A percentile compares a stretch with the other conserved stretches of the same genome.
Conservation (phyloP, 2,113 vertebrate species). For the Jacana jacana region DNA sequence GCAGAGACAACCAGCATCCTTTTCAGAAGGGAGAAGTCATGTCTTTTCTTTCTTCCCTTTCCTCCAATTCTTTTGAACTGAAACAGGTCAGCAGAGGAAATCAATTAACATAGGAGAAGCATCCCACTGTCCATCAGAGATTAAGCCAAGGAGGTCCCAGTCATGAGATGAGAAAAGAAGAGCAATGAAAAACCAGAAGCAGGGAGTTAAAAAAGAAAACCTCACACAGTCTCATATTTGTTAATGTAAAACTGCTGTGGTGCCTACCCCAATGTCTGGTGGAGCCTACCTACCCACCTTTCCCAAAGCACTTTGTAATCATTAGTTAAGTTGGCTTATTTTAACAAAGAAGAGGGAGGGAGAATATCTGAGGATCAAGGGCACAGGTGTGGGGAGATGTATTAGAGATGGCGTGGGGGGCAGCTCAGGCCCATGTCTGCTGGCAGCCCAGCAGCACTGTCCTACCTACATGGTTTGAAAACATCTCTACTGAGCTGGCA, state of each 20-base stretch:
- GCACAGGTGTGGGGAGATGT: no score
- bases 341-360: not conserved
- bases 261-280: not conserved
- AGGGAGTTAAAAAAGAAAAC: not conserved
- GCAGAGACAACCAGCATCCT: not conserved
- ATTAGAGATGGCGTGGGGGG: not conserved
- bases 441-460: not conserved
- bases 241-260: not conserved
- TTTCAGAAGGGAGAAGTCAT: not conserved
- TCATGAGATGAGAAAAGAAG: not conserved
- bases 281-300: not conserved
- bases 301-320: not conserved
- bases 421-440: not conserved
- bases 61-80: not conserved
- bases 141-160: not conserved
- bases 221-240: not conserved
- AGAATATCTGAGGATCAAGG: not conserved
- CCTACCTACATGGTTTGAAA: not conserved
- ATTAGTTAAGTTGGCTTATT: not conserved
- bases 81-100: not conserved
- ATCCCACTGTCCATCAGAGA: not conserved
- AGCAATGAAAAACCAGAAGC: not conserved
- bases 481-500: not conserved
- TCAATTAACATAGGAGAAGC: not conserved
- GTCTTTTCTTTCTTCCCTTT: not conserved